These are phyloP conservation scores for Solenopsis fugax DNA, from an alignment of 1,140 invertebrate species.

Conservation along the genomic window DNA sequence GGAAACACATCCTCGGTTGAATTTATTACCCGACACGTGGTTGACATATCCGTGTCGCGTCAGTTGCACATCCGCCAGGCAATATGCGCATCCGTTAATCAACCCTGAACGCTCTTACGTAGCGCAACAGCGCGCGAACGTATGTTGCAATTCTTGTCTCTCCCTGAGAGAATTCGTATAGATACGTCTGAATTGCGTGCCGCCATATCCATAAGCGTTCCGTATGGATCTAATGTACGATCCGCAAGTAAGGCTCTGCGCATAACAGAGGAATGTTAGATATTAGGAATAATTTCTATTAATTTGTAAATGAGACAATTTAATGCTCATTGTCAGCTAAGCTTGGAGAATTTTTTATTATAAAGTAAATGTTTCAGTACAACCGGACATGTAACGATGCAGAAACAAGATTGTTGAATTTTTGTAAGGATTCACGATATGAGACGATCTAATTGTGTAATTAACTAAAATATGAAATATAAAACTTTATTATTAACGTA, in stretches of 20 bases:
- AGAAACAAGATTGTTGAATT: too few species aligned
- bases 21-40: constrained; percentile 30
- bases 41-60: constrained; percentile 44
- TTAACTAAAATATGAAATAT: too few species aligned
- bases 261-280: too few species aligned
- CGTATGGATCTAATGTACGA: neutral
- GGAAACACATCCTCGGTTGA: constrained; percentile 11
- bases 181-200: constrained; percentile 9
- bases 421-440: too few species aligned
- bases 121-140: neutral
- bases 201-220: neutral
- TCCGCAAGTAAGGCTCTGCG: too few species aligned
- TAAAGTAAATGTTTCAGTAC: neutral
- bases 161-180: neutral
- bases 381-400: too few species aligned
- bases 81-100: constrained; percentile 49
- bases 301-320: neutral
- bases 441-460: too few species aligned
- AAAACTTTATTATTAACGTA: too few species aligned
- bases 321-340: neutral
- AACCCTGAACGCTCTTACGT: constrained; percentile 28
- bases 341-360: neutral
- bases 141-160: constrained; percentile 4
- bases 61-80: constrained; percentile 28
- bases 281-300: neutral